Evolutionary conservation across 2,888 invertebrate species (phyloP).

Genomic region (Oegoconia quadripuncta): DNA sequence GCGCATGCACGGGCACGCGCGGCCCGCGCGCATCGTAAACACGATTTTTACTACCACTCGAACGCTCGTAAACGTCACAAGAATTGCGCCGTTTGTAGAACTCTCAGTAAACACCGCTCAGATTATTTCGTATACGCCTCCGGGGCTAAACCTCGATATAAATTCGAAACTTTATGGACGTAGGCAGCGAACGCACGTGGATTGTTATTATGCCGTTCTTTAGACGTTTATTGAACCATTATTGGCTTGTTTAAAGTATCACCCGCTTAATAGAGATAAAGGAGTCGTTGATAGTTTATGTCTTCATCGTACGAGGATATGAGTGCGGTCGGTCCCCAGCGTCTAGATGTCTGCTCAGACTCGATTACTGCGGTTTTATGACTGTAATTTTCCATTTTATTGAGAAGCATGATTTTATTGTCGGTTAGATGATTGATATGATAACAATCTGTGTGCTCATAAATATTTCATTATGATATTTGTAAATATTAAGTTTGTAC

Average conservation of each 20-base stretch:
- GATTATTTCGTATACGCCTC: slow-evolving; percentile 77
- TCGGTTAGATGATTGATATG: slow-evolving; percentile 51
- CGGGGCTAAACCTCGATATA: slow-evolving; percentile 74
- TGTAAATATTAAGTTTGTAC: too few species aligned
- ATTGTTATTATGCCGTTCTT: slow-evolving; percentile 76
- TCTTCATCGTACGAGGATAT: slow-evolving; percentile 60
- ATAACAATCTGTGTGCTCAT: slow-evolving; percentile 48
- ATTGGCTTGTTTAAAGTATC: slow-evolving; percentile 78
- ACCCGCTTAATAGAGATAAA: slow-evolving; percentile 75
- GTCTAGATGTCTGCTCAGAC: slow-evolving; percentile 53
- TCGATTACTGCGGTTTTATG: slow-evolving; percentile 53
- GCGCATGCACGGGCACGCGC: slow-evolving; percentile 34
- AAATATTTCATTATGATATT: slow-evolving; percentile 39
- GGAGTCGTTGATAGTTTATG: slow-evolving; percentile 68
- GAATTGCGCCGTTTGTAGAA: slow-evolving; percentile 76
- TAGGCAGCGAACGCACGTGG: slow-evolving; percentile 64
- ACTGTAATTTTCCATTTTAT: slow-evolving; percentile 71
- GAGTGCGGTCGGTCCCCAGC: slow-evolving; percentile 42
- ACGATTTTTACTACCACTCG: slow-evolving; percentile 76
- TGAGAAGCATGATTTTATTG: slow-evolving; percentile 35
- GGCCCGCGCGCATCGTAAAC: slow-evolving; percentile 64
- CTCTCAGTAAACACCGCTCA: slow-evolving; percentile 72
- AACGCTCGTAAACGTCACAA: slow-evolving; percentile 74
- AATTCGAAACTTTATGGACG: slow-evolving; percentile 73
- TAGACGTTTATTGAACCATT: slow-evolving; percentile 76